Base-by-base conservation (phyloP, 1,140 invertebrate genomes). In the Aricia agestis region DNA sequence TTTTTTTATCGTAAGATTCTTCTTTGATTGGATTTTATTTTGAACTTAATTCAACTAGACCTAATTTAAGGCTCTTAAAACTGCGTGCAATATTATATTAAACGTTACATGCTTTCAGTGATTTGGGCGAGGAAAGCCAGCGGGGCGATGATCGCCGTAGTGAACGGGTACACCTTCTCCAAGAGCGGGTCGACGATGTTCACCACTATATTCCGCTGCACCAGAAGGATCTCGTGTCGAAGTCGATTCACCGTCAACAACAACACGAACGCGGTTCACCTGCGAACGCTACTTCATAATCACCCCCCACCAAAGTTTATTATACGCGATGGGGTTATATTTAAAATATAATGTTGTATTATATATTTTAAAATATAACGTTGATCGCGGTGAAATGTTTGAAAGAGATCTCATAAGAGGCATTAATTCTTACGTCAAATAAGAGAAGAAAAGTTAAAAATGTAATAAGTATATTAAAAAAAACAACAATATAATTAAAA, bases 121-220 rank as follows among this genome's bases (percentile, higher is more conserved):
- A 72, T 18, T 10, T 79, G 76, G 73, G 76, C 72, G 11, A 73
- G 63, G 10, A 81, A 77, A 65, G 32, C 9, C 25, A 67, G 70
- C 1, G 78, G 76, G 13, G 79, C 76, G 36, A 59, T 66, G 15
- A 31, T 81, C 32, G 79, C 75, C 0, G 69, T 83, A 0, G 36
- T 80, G 3, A 70, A 81, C 9, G 74, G 74, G 2, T 83, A 76
- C 18, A 74, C 78, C 0, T 82, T 81, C 70, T 77, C 77, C 65
- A 69, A 70, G 18, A 67, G 69, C 2, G 72, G 73, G 41, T 42
- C 66, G 18, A 36, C 15, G 6, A 52, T n/a, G 2, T 67, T 19
- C 25, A 72, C 74, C 11, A 58, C 70, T 0, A 63, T 70, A 0
- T 77, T 67, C 69, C 73, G 76, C 0, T 77, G 76, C 13, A 77